A percentile compares a stretch with the other conserved stretches of the same genome.
These are phyloP conservation scores for Atrina japonica DNA, from an alignment of 2,888 invertebrate genomes.

Conservation along the genomic window DNA sequence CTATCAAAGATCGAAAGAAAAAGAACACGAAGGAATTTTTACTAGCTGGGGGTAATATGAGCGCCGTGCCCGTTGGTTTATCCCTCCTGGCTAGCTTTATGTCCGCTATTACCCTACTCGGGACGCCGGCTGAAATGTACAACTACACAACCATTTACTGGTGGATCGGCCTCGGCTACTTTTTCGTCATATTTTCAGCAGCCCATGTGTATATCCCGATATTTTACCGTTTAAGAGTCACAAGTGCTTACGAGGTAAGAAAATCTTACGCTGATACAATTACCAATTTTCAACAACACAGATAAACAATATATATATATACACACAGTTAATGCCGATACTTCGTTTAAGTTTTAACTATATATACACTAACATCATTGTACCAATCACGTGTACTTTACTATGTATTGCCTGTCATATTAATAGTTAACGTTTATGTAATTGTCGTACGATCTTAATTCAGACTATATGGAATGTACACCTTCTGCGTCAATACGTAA, in stretches of 20 bases:
- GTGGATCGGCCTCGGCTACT: constrained; percentile 71
- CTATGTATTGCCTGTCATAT: no score
- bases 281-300: no score
- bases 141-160: constrained; percentile 71
- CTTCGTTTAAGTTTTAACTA: no score
- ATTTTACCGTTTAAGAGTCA: constrained; percentile 67
- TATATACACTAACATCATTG: no score
- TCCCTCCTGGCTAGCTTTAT: constrained; percentile 72
- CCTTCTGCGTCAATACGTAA: no score
- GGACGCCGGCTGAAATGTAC: constrained; percentile 78
- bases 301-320: no score
- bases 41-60: constrained; percentile 76
- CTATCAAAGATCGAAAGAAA: constrained; percentile 68
- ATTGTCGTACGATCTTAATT: no score
- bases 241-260: constrained; percentile 72
- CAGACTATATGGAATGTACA: no score
- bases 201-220: constrained; percentile 70
- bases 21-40: constrained; percentile 69
- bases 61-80: constrained; percentile 66
- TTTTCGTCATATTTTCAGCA: constrained; percentile 69
- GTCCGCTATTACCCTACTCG: constrained; percentile 72
- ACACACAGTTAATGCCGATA: no score
- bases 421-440: no score
- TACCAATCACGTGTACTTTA: no score
- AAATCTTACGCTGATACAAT: no score